phyloP scores from a whole-genome alignment of 2,888 invertebrate genomes.

The Nymphalis c-album region DNA sequence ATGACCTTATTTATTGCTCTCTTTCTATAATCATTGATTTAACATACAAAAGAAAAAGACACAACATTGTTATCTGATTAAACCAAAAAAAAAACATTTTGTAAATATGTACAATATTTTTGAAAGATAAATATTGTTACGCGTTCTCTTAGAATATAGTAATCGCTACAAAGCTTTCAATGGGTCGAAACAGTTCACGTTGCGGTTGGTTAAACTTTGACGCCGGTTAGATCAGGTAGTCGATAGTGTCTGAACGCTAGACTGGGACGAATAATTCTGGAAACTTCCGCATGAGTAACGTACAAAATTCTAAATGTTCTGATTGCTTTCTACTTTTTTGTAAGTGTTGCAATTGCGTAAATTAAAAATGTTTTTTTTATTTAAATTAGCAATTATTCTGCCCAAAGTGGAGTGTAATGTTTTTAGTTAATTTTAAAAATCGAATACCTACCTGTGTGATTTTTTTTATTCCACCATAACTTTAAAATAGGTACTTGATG shows the following conservation, averaged over 20 bases:
- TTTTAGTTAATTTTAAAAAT: too few relatives aligned
- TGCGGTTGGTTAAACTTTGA: constrained; percentile 57
- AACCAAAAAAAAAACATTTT: not conserved
- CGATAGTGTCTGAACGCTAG: constrained; percentile 39
- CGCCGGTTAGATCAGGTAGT: constrained; percentile 48
- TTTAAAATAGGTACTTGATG: too few relatives aligned
- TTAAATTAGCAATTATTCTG: too few relatives aligned
- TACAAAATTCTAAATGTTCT: constrained; percentile 1
- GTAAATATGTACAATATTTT: not conserved
- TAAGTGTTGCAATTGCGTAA: not conserved
- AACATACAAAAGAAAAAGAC: too few relatives aligned
- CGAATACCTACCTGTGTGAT: too few relatives aligned
- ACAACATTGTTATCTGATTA: too few relatives aligned
- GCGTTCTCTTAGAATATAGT: not conserved
- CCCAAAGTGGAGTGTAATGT: too few relatives aligned
- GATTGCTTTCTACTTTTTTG: not conserved
- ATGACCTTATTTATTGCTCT: too few relatives aligned
- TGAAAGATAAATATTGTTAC: not conserved
- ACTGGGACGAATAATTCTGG: constrained; percentile 18
- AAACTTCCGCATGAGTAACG: constrained; percentile 14
- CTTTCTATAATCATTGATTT: too few relatives aligned
- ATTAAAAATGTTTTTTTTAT: too few relatives aligned
- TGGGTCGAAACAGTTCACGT: constrained; percentile 29
- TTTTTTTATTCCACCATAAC: too few relatives aligned
- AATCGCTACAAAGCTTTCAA: constrained; percentile 15